Base-by-base conservation (phyloP, 2,888 invertebrate genomes). In the Lottia gigantea region DNA sequence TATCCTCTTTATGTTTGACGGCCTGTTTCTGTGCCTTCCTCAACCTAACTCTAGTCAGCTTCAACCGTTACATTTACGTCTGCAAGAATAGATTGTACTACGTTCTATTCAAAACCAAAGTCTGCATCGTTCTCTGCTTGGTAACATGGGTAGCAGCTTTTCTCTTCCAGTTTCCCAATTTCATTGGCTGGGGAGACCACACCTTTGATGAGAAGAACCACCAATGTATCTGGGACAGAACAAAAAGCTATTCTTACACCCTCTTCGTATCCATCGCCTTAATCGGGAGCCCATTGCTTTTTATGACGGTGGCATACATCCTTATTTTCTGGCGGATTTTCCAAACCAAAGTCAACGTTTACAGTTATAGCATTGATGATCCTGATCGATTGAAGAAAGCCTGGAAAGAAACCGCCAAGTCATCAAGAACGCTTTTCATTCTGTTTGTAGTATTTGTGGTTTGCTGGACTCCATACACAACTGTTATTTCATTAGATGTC, bases 201-300 rank as follows among this genome's bases (percentile, higher is more conserved):
- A 74, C 72, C 61, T 86, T 83, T 63, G 86, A 86, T 77, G 46
- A 71, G 67, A 84, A 86, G 73, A 83, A 74, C 66, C 83, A 83
- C 67, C 81, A 82, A 68, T 86, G 86, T 71, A 82, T 84, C 62
- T 85, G 85, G 86, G 83, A 85, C 68, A 76, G 86, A n/a, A 82
- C 82, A 1, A 78, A 78, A n/a, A 82, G 79, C 55, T 73, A 81
- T 47, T 78, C 81, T 46, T 86, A 86, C 75, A 85, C 85, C 15
- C 62, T 86, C 61, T 76, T 84, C 8, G 82, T 86, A 2, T 74
- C 82, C 0, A 71, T 79, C 7, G 79, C 78, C 8, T 70, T 84
- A 46, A 84, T 84, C 65, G 80, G 79, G 11, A 63, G 61, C 0
- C 86, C 86, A 0, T 73, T 84, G 23, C 2, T 79, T 23, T 23